A percentile compares a stretch with the other conserved stretches of the same genome.
Evolutionary conservation across 2,888 invertebrate species (phyloP).

Genomic region (Polylopha cassiicola): DNA sequence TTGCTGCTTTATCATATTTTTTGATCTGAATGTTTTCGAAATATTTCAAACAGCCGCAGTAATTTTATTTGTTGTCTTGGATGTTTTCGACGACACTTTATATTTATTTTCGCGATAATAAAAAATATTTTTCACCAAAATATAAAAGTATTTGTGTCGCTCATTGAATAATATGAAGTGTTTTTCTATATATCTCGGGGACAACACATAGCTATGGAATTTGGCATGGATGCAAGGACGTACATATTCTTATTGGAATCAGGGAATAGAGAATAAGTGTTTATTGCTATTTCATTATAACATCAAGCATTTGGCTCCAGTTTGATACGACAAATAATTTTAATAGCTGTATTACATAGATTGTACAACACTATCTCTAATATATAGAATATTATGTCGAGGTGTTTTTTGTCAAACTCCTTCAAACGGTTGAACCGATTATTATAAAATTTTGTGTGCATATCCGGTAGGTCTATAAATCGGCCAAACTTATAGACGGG

Average conservation of each 20-base stretch:
- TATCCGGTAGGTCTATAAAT: too few relatives aligned
- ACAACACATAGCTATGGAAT: slow-evolving; percentile 45
- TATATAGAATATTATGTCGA: too few relatives aligned
- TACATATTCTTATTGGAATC: slow-evolving; percentile 35
- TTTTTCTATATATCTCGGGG: slow-evolving; percentile 24
- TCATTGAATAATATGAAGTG: slow-evolving; percentile 33
- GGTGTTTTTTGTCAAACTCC: too few relatives aligned
- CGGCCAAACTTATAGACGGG: too few relatives aligned
- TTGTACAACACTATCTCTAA: too few relatives aligned
- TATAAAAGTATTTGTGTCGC: slow-evolving; percentile 40
- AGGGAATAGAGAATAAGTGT: slow-evolving; percentile 23
- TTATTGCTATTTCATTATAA: slow-evolving; percentile 17
- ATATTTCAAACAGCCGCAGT: background rate
- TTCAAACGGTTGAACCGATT: too few relatives aligned
- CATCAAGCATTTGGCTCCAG: slow-evolving; percentile 7
- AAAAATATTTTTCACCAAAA: slow-evolving; percentile 31
- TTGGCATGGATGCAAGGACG: slow-evolving; percentile 57
- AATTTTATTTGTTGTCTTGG: background rate
- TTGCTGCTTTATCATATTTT: too few relatives aligned
- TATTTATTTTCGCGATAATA: slow-evolving; percentile 21
- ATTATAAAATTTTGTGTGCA: too few relatives aligned
- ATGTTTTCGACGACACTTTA: slow-evolving; percentile 14
- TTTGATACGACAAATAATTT: background rate
- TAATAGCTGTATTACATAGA: slow-evolving; percentile 1
- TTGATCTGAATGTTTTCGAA: slow-evolving; percentile 1